Base-by-base conservation (phyloP, 2,888 invertebrate genomes). In the Melinaea menophilus region DNA sequence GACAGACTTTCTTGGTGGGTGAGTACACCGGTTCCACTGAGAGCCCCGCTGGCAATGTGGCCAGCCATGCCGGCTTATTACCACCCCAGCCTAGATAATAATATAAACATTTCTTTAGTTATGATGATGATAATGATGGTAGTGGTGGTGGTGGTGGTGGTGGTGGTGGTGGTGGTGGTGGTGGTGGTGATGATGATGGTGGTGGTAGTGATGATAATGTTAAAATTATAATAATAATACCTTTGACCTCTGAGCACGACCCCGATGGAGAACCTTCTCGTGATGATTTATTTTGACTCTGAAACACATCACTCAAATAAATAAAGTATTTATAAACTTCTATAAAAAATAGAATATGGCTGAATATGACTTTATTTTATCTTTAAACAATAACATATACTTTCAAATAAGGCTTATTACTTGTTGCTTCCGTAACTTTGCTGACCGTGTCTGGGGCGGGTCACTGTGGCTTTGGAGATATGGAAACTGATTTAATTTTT, bases 351-450 rank as follows among this genome's bases (percentile, higher is more conserved):
- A 22, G 22, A 22, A 22, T 22, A 22, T 22, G 22, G 22, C 22
- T 22, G 22, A 22, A 22, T 22, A 22, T 22, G 22, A 22, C 22
- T 22, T 22, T 0, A 22, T 1, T 22, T 22, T 22, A 22, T 22
- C 22, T 22, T 22, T 22, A 22, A 22, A 22, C 22, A 22, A 22
- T 22, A 22, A 22, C 22, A 22, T 22, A 22, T 22, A 22, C 22
- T 22, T 22, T 22, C 22, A 22, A 61, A 55, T 62, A 56, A 62
- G 59, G 58, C 57, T 34, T 12, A 92, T 67, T 72, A 88, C 77
- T 93, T 93, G 78, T 81, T 93, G 82, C 92, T 95, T 88, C 78
- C 92, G 73, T 80, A 92, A 77, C 88, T 94, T 82, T 46, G 94
- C 81, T 69, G 93, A 82, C 90, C 90, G 82, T 2, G 90, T 90